Evolutionary conservation across 2,888 invertebrate genomes (phyloP).

Genomic region (Dicranocentrus wangi): DNA sequence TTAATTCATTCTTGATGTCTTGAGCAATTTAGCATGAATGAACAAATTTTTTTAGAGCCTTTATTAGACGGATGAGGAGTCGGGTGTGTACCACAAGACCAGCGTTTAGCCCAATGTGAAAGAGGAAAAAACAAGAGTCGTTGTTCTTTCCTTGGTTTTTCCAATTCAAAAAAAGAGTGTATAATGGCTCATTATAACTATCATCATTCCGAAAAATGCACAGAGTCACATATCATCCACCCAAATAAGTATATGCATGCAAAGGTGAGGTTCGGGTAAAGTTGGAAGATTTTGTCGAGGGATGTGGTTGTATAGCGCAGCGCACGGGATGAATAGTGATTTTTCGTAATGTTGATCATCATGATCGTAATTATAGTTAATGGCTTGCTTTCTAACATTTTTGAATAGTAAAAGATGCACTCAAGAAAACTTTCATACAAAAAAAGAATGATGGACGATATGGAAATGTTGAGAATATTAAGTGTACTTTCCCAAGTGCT

Average conservation of each 20-base stretch:
- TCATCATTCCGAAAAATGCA: conserved; percentile 29
- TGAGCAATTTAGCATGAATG: conserved; percentile 41
- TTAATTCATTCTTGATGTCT: conserved; percentile 53
- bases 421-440: too few species aligned
- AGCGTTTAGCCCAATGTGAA: not conserved
- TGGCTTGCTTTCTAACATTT: not conserved
- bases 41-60: not conserved
- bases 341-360: conserved; percentile 30
- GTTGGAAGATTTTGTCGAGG: conserved; percentile 9
- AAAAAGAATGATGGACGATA: too few species aligned
- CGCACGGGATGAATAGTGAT: too few species aligned
- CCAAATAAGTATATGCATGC: not conserved
- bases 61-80: not conserved
- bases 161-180: conserved; percentile 9
- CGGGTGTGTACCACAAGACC: conserved; percentile 30
- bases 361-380: conserved; percentile 43
- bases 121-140: not conserved
- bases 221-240: not conserved
- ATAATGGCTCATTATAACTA: conserved; percentile 56
- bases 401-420: too few species aligned
- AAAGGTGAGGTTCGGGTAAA: not conserved
- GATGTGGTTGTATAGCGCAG: conserved; percentile 38
- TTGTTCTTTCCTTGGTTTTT: not conserved
- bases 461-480: too few species aligned
- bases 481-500: too few species aligned